Base-by-base conservation (phyloP, 92 coral and sea anemone genomes). In the Heliopora coerulea region DNA sequence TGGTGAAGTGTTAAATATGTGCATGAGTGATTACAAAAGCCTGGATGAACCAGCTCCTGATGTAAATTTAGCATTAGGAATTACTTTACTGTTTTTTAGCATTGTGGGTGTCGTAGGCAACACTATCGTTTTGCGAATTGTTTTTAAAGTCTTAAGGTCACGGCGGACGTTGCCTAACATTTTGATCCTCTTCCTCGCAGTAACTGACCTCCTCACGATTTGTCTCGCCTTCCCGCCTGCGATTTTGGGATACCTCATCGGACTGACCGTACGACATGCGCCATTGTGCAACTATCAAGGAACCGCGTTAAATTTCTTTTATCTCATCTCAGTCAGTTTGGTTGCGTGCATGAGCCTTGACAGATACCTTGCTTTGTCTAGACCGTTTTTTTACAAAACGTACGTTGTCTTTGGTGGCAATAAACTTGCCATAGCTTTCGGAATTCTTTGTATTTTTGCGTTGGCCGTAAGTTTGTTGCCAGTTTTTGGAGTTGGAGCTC, bases 281-380 rank as follows among this genome's bases (percentile, higher is more conserved):
- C 77, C 85, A 23, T 90, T 84, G 44, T 93, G 98, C 32, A 89
- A 93, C 77, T 93, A 83, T 57, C 98, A 93, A 44, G 98, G 89
- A 1, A 83, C 96, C 0, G 68, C 81, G 44, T 63, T 93, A 17
- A 86, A 89, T 0, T 86, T 86, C 60, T 79, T 90, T 0, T 90
- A 75, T 65, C 78, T 82, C 23, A 73, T 79, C 33, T 93, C 98
- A 1, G 83, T 90, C n/a, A 24, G 75, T 1, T 83, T 93, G 35
- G 96, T 93, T 2, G 74, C 84, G 25, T 52, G 88, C 59, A 90
- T 93, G 96, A 93, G 98, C 49, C 72, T 86, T 20, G 98, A 93
- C 62, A 86, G 98, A 19, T 79, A 86, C 15, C 72, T 93, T 6
- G 98, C 89, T 12, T 54, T 93, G n/a, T 76, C 83, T 54, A 82